These are phyloP conservation scores for Callithrix jacchus DNA, from an alignment of 2,113 vertebrate species.

Conservation along the genomic window DNA sequence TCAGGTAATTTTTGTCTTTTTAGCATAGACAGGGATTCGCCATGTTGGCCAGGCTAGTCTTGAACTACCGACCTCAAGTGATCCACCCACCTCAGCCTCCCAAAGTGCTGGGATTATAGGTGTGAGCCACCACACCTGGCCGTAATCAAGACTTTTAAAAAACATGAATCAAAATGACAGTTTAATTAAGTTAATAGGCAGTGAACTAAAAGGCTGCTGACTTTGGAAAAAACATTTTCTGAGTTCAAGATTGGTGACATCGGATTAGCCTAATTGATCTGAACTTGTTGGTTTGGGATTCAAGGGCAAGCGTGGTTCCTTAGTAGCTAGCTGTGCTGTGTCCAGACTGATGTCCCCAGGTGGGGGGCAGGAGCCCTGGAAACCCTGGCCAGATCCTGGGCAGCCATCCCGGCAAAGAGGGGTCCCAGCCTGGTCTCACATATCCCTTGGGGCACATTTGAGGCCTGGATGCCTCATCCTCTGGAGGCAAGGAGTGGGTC, in stretches of 20 bases:
- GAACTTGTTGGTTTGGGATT: background rate
- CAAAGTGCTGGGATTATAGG: too few relatives aligned
- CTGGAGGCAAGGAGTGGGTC: fast-evolving
- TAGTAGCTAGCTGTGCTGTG: background rate
- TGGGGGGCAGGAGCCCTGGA: background rate
- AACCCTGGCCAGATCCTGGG: too few relatives aligned
- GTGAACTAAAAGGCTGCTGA: background rate
- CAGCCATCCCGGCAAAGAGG: background rate
- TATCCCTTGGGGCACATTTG: background rate
- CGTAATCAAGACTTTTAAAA: background rate
- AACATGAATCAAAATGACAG: background rate
- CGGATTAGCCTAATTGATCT: background rate
- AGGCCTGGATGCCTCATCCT: background rate
- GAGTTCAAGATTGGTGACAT: background rate
- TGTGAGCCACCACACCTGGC: too few relatives aligned
- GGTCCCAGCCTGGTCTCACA: fast-evolving
- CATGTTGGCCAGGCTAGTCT: too few relatives aligned
- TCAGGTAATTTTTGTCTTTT: too few relatives aligned
- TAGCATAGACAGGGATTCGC: too few relatives aligned
- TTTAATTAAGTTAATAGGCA: slow-evolving; percentile 7
- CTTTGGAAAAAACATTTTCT: slow-evolving; percentile 7
- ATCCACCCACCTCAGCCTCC: too few relatives aligned
- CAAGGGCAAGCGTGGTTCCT: background rate
- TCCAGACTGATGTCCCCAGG: background rate
- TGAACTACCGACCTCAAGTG: too few relatives aligned